These are phyloP conservation scores for Doris montereyensis DNA, from an alignment of 2,888 invertebrate genomes.

Conservation along the genomic window DNA sequence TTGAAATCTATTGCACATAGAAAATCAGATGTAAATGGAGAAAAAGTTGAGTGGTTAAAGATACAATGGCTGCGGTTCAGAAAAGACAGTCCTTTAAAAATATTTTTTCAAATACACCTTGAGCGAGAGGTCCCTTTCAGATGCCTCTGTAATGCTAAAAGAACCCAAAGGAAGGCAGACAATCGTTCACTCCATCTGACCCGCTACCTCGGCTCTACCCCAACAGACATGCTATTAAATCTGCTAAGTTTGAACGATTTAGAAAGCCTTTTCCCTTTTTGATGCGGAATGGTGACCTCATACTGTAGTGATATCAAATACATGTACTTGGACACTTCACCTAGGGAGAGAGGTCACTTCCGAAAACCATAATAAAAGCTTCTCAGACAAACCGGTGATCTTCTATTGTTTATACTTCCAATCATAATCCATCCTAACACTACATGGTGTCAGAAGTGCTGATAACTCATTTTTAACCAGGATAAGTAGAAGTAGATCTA, in stretches of 20 bases:
- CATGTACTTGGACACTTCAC: no score
- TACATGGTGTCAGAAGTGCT: no score
- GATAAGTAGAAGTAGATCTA: no score
- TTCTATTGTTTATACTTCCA: no score
- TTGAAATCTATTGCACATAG: neutral
- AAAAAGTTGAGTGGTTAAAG: neutral
- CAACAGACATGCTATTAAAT: neutral
- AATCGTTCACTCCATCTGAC: neutral
- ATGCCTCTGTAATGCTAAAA: neutral
- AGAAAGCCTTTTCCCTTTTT: neutral
- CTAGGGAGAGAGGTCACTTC: no score
- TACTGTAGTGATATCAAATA: no score
- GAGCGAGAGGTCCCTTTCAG: neutral
- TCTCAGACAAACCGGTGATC: no score
- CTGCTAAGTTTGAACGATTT: slow-evolving; percentile 1
- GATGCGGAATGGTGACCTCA: no score
- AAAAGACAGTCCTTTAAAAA: neutral
- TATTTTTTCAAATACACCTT: neutral
- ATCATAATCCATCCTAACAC: no score
- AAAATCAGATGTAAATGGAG: neutral
- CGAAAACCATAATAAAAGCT: no score
- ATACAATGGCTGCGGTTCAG: neutral
- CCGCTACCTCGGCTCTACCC: neutral
- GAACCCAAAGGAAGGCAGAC: neutral
- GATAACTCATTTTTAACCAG: no score